phyloP scores from a whole-genome alignment of 2,113 vertebrate species.

The Shinisaurus crocodilurus region DNA sequence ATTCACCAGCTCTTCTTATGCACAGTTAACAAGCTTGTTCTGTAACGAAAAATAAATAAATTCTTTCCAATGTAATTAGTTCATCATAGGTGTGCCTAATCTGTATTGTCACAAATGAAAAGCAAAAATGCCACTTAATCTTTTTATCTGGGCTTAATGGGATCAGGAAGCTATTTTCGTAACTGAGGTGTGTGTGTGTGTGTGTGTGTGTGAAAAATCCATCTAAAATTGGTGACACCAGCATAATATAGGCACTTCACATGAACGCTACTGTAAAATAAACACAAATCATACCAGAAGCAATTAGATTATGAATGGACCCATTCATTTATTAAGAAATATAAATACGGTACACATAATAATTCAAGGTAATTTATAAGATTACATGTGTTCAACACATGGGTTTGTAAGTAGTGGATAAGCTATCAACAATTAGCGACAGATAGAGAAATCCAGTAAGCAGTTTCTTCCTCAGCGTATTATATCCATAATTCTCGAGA shows the following conservation, averaged over 20 bases:
- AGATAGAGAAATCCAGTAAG: neutral
- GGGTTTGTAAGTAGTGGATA: conserved; percentile 33
- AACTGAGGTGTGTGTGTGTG: conserved; percentile 47
- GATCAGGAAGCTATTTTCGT: conserved; percentile 56
- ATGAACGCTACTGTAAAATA: conserved; percentile 49
- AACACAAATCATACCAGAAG: conserved; percentile 47
- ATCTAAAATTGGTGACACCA: conserved; percentile 47
- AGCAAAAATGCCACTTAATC: conserved; percentile 47
- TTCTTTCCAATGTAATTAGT: conserved; percentile 41
- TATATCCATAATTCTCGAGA: neutral
- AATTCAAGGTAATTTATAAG: conserved; percentile 47
- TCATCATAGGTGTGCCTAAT: conserved; percentile 54
- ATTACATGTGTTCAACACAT: conserved; percentile 30
- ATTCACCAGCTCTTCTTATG: conserved; percentile 23
- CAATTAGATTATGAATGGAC: conserved; percentile 54
- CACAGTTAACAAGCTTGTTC: conserved; percentile 28
- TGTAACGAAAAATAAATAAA: neutral
- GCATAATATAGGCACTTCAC: conserved; percentile 45
- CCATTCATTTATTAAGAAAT: conserved; percentile 53
- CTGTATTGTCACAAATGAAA: conserved; percentile 59
- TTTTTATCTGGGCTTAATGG: conserved; percentile 57
- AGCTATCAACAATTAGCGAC: conserved; percentile 11
- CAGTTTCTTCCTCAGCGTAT: neutral
- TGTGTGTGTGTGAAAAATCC: conserved; percentile 32
- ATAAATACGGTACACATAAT: conserved; percentile 47